Evolutionary conservation across 1,140 invertebrate species (phyloP).

Genomic region (Heliconius eleuchia): DNA sequence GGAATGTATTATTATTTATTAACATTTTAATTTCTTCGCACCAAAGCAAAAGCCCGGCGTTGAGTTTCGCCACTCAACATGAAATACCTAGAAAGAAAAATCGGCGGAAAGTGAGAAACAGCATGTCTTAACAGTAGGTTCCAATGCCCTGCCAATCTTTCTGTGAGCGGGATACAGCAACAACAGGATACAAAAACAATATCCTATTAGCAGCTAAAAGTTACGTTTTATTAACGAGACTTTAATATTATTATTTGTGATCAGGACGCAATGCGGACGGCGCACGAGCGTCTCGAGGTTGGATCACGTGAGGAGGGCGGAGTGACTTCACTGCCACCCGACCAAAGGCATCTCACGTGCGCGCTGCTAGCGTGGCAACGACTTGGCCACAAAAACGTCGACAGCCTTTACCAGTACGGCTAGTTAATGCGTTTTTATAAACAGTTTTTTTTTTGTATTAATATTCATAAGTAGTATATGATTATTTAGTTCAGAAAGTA

Average conservation of each 20-base stretch:
- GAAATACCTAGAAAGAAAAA: too few relatives aligned
- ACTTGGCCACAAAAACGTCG: conserved; percentile 56
- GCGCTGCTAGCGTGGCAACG: conserved; percentile 69
- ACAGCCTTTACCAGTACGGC: conserved; percentile 61
- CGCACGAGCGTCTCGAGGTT: conserved; percentile 46
- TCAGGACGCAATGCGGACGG: conserved; percentile 50
- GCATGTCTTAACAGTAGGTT: too few relatives aligned
- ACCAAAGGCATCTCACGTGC: conserved; percentile 58
- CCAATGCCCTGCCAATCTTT: too few relatives aligned
- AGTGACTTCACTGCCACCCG: conserved; percentile 45
- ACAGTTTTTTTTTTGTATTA: neutral
- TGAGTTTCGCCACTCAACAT: too few relatives aligned
- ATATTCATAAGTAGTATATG: too few relatives aligned
- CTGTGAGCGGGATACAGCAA: too few relatives aligned
- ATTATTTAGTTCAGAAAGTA: too few relatives aligned
- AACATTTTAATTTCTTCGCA: too few relatives aligned
- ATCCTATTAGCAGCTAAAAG: neutral
- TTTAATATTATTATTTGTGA: conserved; percentile 23
- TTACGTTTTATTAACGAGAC: neutral
- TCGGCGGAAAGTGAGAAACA: too few relatives aligned
- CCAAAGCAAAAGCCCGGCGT: too few relatives aligned
- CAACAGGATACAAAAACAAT: neutral
- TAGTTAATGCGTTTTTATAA: neutral
- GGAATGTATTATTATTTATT: too few relatives aligned
- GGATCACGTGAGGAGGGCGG: conserved; percentile 40